A percentile compares a stretch with the other conserved stretches of the same genome.
phyloP scores from a whole-genome alignment of 1,140 invertebrate species.

The Linepithema humile region DNA sequence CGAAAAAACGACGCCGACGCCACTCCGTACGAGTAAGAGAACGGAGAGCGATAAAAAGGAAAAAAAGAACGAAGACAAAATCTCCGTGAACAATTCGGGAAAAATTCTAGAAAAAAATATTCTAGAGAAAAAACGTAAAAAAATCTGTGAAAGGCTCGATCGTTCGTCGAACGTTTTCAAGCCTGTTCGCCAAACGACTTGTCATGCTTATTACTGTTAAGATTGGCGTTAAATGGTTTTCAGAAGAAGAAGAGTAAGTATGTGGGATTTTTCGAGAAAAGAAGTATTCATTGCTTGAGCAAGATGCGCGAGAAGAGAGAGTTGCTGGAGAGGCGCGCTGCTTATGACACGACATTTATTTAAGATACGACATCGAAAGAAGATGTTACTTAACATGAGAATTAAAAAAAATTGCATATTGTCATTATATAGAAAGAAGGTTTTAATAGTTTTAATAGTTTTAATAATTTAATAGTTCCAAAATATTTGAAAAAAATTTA shows the following conservation, averaged over 20 bases:
- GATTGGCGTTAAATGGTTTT: slow-evolving; percentile 32
- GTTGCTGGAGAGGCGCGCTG: slow-evolving; percentile 16
- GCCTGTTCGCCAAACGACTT: background rate
- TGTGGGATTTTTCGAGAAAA: slow-evolving; percentile 9
- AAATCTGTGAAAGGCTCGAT: slow-evolving; percentile 29
- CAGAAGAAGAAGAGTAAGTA: background rate
- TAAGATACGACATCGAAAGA: slow-evolving; percentile 28
- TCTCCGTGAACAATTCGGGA: background rate
- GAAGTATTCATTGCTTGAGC: slow-evolving; percentile 15
- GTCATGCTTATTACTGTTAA: slow-evolving; percentile 38
- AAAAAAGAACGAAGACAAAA: slow-evolving; percentile 8
- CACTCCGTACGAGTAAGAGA: slow-evolving; percentile 33
- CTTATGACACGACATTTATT: slow-evolving; percentile 36
- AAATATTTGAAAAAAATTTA: background rate
- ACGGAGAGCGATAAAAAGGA: slow-evolving; percentile 33
- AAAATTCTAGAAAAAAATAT: slow-evolving; percentile 14
- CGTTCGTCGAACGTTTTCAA: slow-evolving; percentile 2
- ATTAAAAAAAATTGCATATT: background rate
- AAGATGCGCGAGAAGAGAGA: slow-evolving; percentile 25
- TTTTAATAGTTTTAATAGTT: too few species aligned
- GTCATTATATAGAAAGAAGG: background rate
- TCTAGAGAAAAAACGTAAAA: slow-evolving; percentile 32
- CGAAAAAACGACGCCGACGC: slow-evolving; percentile 20
- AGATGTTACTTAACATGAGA: slow-evolving; percentile 2
- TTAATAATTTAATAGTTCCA: background rate